A percentile compares a stretch with the other conserved stretches of the same genome.
phyloP scores from a whole-genome alignment of 1,140 invertebrate genomes.

The Pteromalus puparum region DNA sequence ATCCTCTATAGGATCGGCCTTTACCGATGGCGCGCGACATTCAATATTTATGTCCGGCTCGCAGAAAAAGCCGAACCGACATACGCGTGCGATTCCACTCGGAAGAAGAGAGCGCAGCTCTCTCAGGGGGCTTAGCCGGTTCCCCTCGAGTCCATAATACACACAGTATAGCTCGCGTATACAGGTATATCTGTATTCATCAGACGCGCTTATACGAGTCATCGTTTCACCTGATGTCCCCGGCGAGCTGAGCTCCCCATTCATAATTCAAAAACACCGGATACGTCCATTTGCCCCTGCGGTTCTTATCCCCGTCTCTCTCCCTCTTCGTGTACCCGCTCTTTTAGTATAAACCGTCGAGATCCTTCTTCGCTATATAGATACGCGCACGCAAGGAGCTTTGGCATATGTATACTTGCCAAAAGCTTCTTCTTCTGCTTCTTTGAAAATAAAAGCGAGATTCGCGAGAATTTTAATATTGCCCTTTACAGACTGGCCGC shows the following conservation, averaged over 20 bases:
- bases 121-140: not conserved
- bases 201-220: not conserved
- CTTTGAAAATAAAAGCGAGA: not conserved
- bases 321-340: not conserved
- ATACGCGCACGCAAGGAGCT: not conserved
- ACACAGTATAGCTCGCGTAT: not conserved
- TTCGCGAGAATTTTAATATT: constrained; percentile 19
- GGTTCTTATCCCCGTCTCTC: not conserved
- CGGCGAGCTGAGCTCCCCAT: not conserved
- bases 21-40: not conserved
- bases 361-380: not conserved
- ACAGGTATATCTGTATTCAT: not conserved
- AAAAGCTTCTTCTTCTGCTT: not conserved
- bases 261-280: constrained; percentile 34
- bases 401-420: not conserved
- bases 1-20: not conserved
- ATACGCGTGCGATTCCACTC: not conserved
- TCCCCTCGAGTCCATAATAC: not conserved
- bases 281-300: not conserved
- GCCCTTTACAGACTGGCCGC: not conserved
- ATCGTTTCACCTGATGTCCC: not conserved
- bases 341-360: not conserved
- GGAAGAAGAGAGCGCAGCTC: constrained; percentile 10
- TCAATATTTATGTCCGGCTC: constrained; percentile 7
- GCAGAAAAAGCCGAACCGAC: constrained; percentile 1